Base-by-base conservation (phyloP, 2,797 vertebrate genomes). In the Enteromius fasciolatus region DNA sequence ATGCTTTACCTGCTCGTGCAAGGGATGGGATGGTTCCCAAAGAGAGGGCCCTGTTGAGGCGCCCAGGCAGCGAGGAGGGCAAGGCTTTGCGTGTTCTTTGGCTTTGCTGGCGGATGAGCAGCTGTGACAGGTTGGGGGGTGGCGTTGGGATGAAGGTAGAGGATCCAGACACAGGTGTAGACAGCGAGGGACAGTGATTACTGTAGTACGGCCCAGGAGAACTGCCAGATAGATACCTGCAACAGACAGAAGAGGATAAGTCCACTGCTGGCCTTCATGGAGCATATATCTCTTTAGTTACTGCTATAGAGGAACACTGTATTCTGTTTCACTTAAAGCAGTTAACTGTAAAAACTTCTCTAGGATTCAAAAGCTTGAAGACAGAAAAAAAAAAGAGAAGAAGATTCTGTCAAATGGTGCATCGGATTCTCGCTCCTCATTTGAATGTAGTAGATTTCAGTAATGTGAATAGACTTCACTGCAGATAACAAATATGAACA, bases 21-120 rank as follows among this genome's bases (percentile, higher is more conserved):
- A 99, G 92, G 20, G 97, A 94, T 28, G 97, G 98, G 3, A 96
- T 96, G 59, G 98, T 99, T 54, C 98, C 98, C 67, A 99, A 93
- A 0, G 95, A 95, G 1, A 99, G 96, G 0, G 96, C 97, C 85
- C 96, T 92, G 93, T 93, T 96, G 86, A 99, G 95, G 1, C 97
- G 97, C 3, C 97, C 95, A 0, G 98, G 97, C 63, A 99, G 93
- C 0, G 97, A 98, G 33, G 97, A 96, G 0, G 96, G 96, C 0
- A 96, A 96, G 0, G 93, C 89, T 84, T 93, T 95, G 15, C 92
- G 94, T 3, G 95, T 93, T 0, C 94, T 91, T 39, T 93, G 93
- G 85, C 92, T 91, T 72, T 96, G 92, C 44, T 95, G 96, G 44
- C 92, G 94, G 89, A 87, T 94, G 76, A 96, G 87, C 81, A 98